Evolutionary conservation across 2,888 invertebrate genomes (phyloP), one percentile per base, ranked within the genome.

Genomic region (Catocala fraxini): DNA sequence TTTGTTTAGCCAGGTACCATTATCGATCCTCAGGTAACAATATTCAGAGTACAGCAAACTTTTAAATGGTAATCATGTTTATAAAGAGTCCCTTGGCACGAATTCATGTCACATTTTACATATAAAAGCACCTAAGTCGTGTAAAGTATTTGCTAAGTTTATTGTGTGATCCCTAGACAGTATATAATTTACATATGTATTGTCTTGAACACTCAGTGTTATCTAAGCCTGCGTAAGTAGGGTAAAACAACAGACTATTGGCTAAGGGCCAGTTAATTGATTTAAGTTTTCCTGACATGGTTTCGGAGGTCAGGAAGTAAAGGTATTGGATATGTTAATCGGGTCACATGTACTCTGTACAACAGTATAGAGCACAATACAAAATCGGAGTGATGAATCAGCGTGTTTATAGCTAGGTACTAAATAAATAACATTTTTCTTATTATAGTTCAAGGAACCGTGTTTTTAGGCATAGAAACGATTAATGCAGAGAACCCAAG

Each of bases 71-170:
- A 68, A 60, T 74, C 49, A 63, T 73, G 60, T 70, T 48, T 55
- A 55, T 68, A 59, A 69, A 72, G 59, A 41, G 69, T 65, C 66
- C 61, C 71, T 72, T 63, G 75, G 63, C 71, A 73, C 71, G 75
- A 71, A 68, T 70, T 70, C 70, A 54, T 70, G 68, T 65, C 56
- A 63, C 61, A 56, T 61, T 76, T 69, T 61, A 68, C 70, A 73
- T 70, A 57, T 63, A 59, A 72, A 75, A 73, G 67, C 52, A 61
- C 47, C 51, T 58, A 65, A 63, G 48, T 65, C 58, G 63, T 62
- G 63, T 68, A 39, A 62, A 71, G 55, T 65, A 63, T 67, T 72
- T 56, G 53, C 51, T 45, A 41, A 51, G 54, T 67, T 61, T 58
- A 75, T 64, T 74, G 51, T 74, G 43, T 56, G 49, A 46, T 57